A percentile compares a stretch with the other conserved stretches of the same genome.
phyloP scores from a whole-genome alignment of 2,797 vertebrate species.

The Mormyrus proboscirostris region DNA sequence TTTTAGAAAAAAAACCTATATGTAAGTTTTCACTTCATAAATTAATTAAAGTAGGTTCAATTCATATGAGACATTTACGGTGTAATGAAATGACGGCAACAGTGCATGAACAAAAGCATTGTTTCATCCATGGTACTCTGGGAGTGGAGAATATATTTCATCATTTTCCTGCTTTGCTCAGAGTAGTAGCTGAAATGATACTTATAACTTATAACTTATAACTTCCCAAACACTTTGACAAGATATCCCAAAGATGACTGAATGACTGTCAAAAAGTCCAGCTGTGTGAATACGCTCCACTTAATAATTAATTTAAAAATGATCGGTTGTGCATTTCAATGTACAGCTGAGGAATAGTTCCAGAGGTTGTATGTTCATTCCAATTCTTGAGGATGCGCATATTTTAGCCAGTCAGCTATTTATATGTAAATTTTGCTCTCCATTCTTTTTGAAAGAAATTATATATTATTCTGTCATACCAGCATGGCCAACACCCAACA shows the following conservation, averaged over 20 bases:
- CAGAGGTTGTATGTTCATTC: background rate
- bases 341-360: background rate
- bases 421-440: background rate
- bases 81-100: background rate
- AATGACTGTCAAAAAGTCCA: background rate
- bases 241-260: background rate
- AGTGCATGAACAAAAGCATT: background rate
- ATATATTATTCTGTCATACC: background rate
- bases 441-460: background rate
- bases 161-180: background rate
- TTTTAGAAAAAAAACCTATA: slow-evolving; percentile 5
- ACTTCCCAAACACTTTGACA: background rate
- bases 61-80: slow-evolving; percentile 11
- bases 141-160: background rate
- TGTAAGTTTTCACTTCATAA: slow-evolving; percentile 17
- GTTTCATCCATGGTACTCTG: background rate
- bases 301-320: background rate
- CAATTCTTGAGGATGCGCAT: background rate
- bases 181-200: background rate
- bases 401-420: background rate
- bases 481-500: background rate
- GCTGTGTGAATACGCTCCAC: background rate
- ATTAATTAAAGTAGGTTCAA: slow-evolving; percentile 8
- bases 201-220: too few species aligned
- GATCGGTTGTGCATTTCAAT: background rate